phyloP scores from a whole-genome alignment of 1,140 invertebrate species.

The Pseudachorutes palmiensis region DNA sequence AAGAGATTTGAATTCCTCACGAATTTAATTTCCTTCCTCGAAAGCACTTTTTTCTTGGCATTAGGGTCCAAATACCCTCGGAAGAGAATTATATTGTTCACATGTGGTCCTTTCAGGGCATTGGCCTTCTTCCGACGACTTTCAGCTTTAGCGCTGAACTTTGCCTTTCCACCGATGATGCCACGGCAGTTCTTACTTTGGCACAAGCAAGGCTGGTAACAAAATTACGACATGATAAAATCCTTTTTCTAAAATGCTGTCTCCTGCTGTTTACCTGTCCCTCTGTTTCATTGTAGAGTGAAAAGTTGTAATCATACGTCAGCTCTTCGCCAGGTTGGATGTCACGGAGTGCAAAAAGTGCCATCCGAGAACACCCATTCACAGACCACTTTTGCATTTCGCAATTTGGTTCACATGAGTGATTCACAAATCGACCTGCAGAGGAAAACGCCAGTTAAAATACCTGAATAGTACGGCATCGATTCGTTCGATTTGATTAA shows the following conservation, averaged over 20 bases:
- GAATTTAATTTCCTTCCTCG: constrained; percentile 33
- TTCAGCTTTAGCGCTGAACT: constrained; percentile 47
- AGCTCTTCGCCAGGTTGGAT: constrained; percentile 79
- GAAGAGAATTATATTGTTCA: not conserved
- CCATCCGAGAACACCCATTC: constrained; percentile 88
- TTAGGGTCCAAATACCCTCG: not conserved
- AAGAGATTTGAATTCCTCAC: constrained; percentile 70
- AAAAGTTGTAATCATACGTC: constrained; percentile 95
- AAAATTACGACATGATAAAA: constrained; percentile 18
- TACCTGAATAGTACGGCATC: not conserved
- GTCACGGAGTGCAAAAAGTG: constrained; percentile 80
- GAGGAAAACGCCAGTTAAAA: not conserved
- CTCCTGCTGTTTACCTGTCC: constrained; percentile 54
- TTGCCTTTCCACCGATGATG: constrained; percentile 87
- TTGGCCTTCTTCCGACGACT: constrained; percentile 5
- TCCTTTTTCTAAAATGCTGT: too few relatives aligned
- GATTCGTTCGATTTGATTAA: not conserved
- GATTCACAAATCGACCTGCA: constrained; percentile 83
- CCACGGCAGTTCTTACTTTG: constrained; percentile 75
- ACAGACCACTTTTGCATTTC: constrained; percentile 99
- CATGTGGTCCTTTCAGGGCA: not conserved
- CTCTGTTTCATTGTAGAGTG: constrained; percentile 63
- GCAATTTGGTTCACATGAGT: constrained; percentile 95
- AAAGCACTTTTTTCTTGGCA: constrained; percentile 28
- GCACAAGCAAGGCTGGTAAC: constrained; percentile 62